A percentile compares a stretch with the other conserved stretches of the same genome.
phyloP scores from a whole-genome alignment of 2,888 invertebrate species.

The Acutogordius australiensis region DNA sequence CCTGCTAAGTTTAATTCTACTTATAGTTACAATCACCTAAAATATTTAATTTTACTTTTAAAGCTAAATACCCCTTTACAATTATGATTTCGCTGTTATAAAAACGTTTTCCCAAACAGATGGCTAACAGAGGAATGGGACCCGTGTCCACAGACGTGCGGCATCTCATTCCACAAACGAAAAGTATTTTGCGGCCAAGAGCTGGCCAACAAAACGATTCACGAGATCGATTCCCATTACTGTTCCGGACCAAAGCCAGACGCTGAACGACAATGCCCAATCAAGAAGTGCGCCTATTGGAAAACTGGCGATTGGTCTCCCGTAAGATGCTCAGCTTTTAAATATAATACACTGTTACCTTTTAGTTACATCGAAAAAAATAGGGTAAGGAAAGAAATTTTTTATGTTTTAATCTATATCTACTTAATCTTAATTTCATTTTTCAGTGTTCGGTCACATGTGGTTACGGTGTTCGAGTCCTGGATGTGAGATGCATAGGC shows the following conservation, averaged over 20 bases:
- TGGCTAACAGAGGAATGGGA: not conserved
- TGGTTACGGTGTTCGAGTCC: not conserved
- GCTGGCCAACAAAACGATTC: not conserved
- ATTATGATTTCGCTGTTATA: not conserved
- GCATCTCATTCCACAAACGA: not conserved
- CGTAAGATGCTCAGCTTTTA: too few relatives aligned
- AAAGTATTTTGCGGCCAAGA: not conserved
- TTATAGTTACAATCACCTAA: too few relatives aligned
- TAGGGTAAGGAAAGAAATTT: too few relatives aligned
- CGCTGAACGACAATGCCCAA: not conserved
- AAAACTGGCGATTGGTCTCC: not conserved
- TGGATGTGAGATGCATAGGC: not conserved
- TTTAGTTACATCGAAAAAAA: too few relatives aligned
- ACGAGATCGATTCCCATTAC: not conserved
- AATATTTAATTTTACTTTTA: not conserved
- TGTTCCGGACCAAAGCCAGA: not conserved
- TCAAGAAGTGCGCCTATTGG: conserved; percentile 7
- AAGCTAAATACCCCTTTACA: too few relatives aligned
- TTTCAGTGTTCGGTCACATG: conserved; percentile 3
- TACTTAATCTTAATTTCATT: not conserved
- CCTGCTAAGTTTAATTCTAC: conserved; percentile 1
- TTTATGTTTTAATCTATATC: too few relatives aligned
- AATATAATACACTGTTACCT: too few relatives aligned
- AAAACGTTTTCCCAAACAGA: not conserved
- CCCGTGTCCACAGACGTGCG: not conserved